Evolutionary conservation across 2,113 vertebrate genomes (phyloP), one percentile per base, ranked within the genome.

Genomic region (Nothocercus nigrocapillus): DNA sequence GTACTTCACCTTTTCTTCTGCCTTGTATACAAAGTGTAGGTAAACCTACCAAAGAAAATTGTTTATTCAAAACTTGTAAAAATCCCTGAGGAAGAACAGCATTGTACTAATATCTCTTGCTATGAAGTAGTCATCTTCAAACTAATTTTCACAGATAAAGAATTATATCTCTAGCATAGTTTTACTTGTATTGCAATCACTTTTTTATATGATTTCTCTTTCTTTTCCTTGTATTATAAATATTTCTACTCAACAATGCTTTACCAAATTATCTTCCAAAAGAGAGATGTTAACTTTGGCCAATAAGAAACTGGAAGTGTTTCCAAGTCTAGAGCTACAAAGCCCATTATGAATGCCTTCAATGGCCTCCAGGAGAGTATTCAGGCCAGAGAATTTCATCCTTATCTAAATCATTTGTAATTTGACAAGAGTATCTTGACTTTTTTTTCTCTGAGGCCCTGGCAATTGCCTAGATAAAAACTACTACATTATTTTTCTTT

Each of bases 401-500:
- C 88, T 91, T 79, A 88, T 88, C 92, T 68, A 72, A 79, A 82
- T 51, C 13, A 4, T 62, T 77, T 76, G 32, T 66, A 84, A 89
- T 93, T n/a, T 89, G 80, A 47, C 75, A 83, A 72, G 30, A 54
- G n/a, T 88, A 92, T 90, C 81, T 94, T 95, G 88, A 95, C 49
- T 45, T 93, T 95, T 45, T 92, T 47, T 93, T 4, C 2, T 92
- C 64, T 93, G 63, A 93, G 72, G 90, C 51, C 22, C 89, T 86
- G 82, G 92, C 67, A 85, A 25, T 25, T 81, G 49, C 66, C 75
- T 91, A 82, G 78, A 83, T 92, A 94, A 92, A 90, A 78, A 61
- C 36, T 85, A 59, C n/a, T 77, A 82, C 89, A 84, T 94, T 95
- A 88, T 94, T 96, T 94, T 85, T 69, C 47, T 84, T 85, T 89